Base-by-base conservation (phyloP, 1,140 invertebrate species). In the Halesus radiatus region DNA sequence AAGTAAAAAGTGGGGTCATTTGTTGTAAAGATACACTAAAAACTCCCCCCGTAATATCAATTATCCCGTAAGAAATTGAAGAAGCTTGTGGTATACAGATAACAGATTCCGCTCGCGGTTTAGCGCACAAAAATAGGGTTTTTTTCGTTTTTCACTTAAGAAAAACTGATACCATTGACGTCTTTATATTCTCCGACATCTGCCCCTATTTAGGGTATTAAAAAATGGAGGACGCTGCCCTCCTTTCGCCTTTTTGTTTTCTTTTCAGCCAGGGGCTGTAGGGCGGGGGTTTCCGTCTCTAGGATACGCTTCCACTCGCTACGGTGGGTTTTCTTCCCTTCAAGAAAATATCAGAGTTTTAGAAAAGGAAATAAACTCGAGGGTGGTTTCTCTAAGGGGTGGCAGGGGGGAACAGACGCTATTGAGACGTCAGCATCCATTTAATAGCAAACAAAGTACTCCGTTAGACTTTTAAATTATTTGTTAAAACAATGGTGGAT, bases 161-260 rank as follows among this genome's bases (percentile, higher is more conserved):
- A 83, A 83, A 83, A 83, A 72, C 79, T 83, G 82, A 83, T 83
- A 83, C 82, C 70, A 81, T 83, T 83, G 82, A 80, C 78, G 64
- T 54, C 70, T 66, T 80, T 78, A 78, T 79, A 70, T 54, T 16
- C 37, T 66, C 72, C 76, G 70, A 37, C 80, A 68, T 79, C 78
- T 83, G 29, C 76, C 80, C 82, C 79, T 79, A 83, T 83, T 83
- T 83, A 81, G 79, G 60, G 79, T 83, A 83, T 83, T 80, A 83
- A 83, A 78, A 80, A 83, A 53, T 62, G 68, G 66, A 72, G 50
- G 75, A 23, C 37, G 75, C 56, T 64, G 60, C 72, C 72, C 72
- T 58, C 53, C 52, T 45, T 37, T 58, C 29, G 52, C 18, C 37
- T 60, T 58, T 56, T 60, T 75, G 22, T 75, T 32, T 75, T 75